A percentile compares a stretch with the other conserved stretches of the same genome.
Evolutionary conservation across 2,797 vertebrate species (phyloP).

Genomic region (Lophotriccus pileatus): DNA sequence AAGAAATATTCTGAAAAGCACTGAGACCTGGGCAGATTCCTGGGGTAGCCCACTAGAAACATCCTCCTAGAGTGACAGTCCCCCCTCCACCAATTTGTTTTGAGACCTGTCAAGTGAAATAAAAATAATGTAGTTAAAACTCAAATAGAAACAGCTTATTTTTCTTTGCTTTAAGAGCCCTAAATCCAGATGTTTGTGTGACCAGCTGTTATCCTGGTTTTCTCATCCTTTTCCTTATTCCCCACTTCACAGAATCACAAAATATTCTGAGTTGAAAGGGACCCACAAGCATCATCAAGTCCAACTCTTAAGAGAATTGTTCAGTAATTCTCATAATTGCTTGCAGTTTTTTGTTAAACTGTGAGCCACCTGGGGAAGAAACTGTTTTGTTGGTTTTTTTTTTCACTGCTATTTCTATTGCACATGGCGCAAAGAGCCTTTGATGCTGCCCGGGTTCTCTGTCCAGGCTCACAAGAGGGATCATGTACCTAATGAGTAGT

Average conservation of each 20-base stretch:
- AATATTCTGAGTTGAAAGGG: not conserved
- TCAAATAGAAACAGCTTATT: not conserved
- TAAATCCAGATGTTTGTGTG: not conserved
- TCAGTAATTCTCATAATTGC: not conserved
- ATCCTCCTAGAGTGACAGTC: fast-evolving
- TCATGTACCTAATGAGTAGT: not conserved
- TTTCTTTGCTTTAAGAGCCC: not conserved
- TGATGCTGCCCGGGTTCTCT: not conserved
- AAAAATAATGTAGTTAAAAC: not conserved
- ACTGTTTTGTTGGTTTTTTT: not conserved
- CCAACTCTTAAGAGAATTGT: not conserved
- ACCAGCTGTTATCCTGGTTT: not conserved
- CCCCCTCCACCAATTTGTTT: not conserved
- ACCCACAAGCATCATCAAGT: not conserved
- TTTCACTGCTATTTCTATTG: not conserved
- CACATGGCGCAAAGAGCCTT: not conserved
- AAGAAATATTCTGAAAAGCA: not conserved
- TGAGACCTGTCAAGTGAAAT: not conserved
- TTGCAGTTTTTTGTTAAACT: not conserved
- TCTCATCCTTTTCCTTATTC: not conserved
- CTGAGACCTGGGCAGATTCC: not conserved
- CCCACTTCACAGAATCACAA: not conserved
- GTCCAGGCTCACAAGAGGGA: not conserved
- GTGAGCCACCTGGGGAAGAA: not conserved
- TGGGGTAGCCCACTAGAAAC: not conserved